Percentiles rank a stretch among this genome's conserved stretches.
Conservation (phyloP, 2,888 invertebrate genomes). For the Chaetoderma sp. region DNA sequence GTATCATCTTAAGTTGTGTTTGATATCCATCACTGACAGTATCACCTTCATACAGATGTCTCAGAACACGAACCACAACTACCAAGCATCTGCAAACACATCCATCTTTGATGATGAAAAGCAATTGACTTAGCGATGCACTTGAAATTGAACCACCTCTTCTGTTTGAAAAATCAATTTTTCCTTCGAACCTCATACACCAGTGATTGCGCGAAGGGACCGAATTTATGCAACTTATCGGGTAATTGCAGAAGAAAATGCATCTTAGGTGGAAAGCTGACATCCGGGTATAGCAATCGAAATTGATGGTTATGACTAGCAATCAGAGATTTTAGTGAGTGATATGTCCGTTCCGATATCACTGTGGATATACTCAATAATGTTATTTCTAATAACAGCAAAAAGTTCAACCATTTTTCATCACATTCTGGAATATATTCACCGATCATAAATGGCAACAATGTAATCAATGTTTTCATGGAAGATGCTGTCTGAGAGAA, state of each 20-base stretch:
- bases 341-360: neutral
- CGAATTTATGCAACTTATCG: conserved; percentile 22
- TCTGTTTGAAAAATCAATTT: conserved; percentile 27
- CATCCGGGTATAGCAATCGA: conserved; percentile 22
- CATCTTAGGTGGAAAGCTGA: conserved; percentile 22
- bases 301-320: neutral
- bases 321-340: neutral
- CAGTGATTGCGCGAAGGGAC: conserved; percentile 27
- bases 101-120: conserved; percentile 13
- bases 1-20: too few species aligned
- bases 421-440: neutral
- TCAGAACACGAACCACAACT: neutral
- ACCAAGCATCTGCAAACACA: neutral
- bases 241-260: conserved; percentile 29
- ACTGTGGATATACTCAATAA: neutral
- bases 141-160: conserved; percentile 22
- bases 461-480: neutral
- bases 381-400: neutral
- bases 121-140: conserved; percentile 19
- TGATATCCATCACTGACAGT: too few species aligned
- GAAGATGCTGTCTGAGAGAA: neutral
- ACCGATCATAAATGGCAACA: neutral
- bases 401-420: neutral
- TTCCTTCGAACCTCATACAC: conserved; percentile 32
- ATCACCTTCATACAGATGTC: neutral